Conservation (phyloP, 2,888 invertebrate species). For the Pachycephus smyrnensis region DNA sequence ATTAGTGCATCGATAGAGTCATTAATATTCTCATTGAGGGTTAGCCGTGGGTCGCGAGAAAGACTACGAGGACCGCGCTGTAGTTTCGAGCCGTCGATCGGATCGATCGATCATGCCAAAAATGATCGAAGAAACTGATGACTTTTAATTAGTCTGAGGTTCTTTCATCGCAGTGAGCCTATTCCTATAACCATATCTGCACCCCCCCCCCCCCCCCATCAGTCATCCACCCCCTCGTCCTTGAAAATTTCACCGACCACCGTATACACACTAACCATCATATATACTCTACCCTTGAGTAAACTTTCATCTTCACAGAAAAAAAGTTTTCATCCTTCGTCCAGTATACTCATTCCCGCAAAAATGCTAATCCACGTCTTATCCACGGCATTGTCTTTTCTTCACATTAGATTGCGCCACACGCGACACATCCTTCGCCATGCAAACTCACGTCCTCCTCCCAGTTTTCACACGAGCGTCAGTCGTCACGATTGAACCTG, state of each 20-base stretch:
- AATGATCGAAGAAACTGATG: slow-evolving; percentile 20
- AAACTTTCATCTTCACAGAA: background rate
- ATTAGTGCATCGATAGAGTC: slow-evolving; percentile 49
- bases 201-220: too few species aligned
- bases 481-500: background rate
- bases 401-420: background rate
- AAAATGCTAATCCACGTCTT: background rate
- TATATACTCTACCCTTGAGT: background rate
- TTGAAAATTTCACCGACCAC: background rate
- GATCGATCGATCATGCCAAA: slow-evolving; percentile 35
- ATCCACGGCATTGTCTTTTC: background rate
- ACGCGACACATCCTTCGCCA: background rate
- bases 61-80: background rate
- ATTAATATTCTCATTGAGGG: slow-evolving; percentile 48
- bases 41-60: slow-evolving; percentile 12
- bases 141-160: slow-evolving; percentile 3
- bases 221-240: background rate
- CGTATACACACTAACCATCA: background rate
- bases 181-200: background rate
- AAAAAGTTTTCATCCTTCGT: background rate
- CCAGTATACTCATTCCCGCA: background rate
- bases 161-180: background rate
- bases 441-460: background rate
- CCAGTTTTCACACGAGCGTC: background rate
- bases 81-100: slow-evolving; percentile 25